Evolutionary conservation across 2,797 vertebrate genomes (phyloP), one percentile per base, ranked within the genome.

Genomic region (Sus cebifrons): DNA sequence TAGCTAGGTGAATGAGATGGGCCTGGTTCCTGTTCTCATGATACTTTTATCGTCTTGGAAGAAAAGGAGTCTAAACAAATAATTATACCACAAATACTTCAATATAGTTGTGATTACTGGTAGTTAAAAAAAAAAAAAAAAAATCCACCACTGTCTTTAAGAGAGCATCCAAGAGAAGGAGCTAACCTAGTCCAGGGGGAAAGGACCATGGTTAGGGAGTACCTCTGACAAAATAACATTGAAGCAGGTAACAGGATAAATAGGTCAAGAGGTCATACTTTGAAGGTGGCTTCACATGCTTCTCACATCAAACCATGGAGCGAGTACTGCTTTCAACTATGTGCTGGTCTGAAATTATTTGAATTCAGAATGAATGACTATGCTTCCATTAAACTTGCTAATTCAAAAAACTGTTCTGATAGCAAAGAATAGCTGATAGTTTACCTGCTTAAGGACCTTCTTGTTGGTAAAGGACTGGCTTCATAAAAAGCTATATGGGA

Each of bases 381-480:
- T 9, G 2, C 44, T 78, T 95, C 78, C 9, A 49, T 64, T 78
- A 73, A 93, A 17, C 21, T 68, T 92, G 40, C 23, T 89, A 74
- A 67, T 75, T 74, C 6, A 78, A 84, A 85, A 54, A 85, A 54
- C 21, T 21, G 54, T 93, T 93, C 92, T 17, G 64, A 49, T 58
- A 86, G 4, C 65, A 67, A 83, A 49, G 11, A 60, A 64, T 1
- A 90, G 60, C 18, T 23, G n/a, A 60, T 21, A 36, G n/a, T 29
- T 87, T 65, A 62, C 36, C 49, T 94, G 58, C 16, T 74, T 54
- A 65, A 27, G 73, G n/a, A 52, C 32, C 29, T 96, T 85, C 20
- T 68, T 60, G 1, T 68, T 75, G 58, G 7, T 40, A 68, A 88
- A 88, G 40, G 29, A 16, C 40, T 29, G 36, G 77, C 14, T 89